These are phyloP conservation scores for Erebia aethiops DNA, from an alignment of 2,888 invertebrate species.

Conservation along the genomic window DNA sequence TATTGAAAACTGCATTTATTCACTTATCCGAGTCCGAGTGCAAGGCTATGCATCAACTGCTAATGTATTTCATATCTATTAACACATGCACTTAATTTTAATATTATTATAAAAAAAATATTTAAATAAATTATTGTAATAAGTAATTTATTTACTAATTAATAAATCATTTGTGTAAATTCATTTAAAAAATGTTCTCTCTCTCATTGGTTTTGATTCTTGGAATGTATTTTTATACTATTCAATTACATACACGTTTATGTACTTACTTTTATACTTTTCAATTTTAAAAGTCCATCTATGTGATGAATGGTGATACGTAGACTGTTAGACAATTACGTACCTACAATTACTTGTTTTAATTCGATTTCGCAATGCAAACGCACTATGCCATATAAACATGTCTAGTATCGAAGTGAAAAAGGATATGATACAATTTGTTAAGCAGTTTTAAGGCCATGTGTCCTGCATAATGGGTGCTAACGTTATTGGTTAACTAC, in stretches of 20 bases:
- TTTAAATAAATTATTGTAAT: no score
- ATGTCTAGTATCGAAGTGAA: slow-evolving; percentile 33
- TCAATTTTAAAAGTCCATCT: neutral
- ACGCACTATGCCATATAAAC: neutral
- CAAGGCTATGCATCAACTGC: slow-evolving; percentile 37
- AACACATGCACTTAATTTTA: slow-evolving; percentile 13
- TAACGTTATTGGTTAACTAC: slow-evolving; percentile 49
- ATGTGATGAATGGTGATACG: no score
- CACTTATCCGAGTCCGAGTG: slow-evolving; percentile 60
- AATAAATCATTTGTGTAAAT: no score
- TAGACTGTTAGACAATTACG: no score
- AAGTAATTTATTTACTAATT: no score
- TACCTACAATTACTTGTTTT: neutral
- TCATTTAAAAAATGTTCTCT: no score
- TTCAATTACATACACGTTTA: no score
- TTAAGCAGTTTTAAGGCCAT: slow-evolving; percentile 35
- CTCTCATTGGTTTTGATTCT: no score
- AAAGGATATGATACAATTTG: slow-evolving; percentile 41
- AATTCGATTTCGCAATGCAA: slow-evolving; percentile 28
- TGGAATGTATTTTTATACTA: no score
- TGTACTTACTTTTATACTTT: no score
- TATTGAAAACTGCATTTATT: slow-evolving; percentile 53
- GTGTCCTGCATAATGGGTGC: slow-evolving; percentile 34
- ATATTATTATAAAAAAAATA: neutral
- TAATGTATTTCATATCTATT: slow-evolving; percentile 29